These are phyloP conservation scores for Apis mellifera DNA, from an alignment of 1,140 invertebrate genomes.

Conservation along the genomic window DNA sequence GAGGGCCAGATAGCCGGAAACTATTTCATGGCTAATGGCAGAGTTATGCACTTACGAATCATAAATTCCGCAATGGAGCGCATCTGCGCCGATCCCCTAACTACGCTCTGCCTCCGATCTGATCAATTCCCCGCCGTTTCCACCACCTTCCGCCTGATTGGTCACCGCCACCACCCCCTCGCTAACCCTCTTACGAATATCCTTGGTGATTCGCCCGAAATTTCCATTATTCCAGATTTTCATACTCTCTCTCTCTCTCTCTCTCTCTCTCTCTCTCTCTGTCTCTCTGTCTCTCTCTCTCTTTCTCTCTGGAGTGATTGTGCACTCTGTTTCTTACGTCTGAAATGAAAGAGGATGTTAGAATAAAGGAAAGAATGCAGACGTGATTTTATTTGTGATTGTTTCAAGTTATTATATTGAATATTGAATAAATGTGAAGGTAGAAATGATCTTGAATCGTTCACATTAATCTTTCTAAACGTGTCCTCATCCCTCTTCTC, in stretches of 20 bases:
- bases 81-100: conserved; percentile 52
- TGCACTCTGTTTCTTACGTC: too few species aligned
- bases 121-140: conserved; percentile 49
- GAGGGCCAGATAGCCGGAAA: conserved; percentile 64
- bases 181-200: conserved; percentile 9
- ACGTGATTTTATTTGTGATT: too few species aligned
- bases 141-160: conserved; percentile 42
- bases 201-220: background rate
- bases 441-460: too few species aligned
- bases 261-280: too few species aligned
- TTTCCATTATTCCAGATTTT: background rate
- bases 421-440: background rate
- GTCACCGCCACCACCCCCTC: background rate
- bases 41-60: conserved; percentile 72
- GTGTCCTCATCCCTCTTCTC: conserved; percentile 12
- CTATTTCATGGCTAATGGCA: conserved; percentile 71
- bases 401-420: too few species aligned
- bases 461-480: conserved; percentile 18
- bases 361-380: too few species aligned
- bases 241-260: too few species aligned
- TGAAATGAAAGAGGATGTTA: too few species aligned
- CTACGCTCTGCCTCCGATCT: conserved; percentile 49
- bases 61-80: conserved; percentile 69
- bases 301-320: too few species aligned
- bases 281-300: too few species aligned